Percentiles rank a stretch among this genome's conserved stretches.
Conservation (phyloP, 2,888 invertebrate genomes). For the Macaria liturata region DNA sequence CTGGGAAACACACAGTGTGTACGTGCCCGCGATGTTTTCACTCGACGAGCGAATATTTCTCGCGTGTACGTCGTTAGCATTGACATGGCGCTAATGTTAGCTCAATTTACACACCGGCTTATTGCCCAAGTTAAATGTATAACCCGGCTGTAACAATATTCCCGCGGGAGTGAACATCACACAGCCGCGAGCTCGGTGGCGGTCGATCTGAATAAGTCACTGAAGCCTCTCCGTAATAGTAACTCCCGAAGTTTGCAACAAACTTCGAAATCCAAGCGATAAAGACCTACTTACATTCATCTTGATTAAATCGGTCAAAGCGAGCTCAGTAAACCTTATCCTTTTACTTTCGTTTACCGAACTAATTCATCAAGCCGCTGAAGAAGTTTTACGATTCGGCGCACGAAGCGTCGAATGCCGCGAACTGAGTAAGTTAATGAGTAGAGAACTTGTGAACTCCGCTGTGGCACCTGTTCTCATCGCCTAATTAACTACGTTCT, state of each 20-base stretch:
- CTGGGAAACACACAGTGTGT: slow-evolving; percentile 11
- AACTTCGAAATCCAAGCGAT: slow-evolving; percentile 22
- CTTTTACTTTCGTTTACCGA: slow-evolving; percentile 31
- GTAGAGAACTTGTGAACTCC: slow-evolving; percentile 17
- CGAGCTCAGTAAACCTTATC: slow-evolving; percentile 26
- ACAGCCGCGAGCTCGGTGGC: slow-evolving; percentile 1
- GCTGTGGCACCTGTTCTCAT: slow-evolving; percentile 12
- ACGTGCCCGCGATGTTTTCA: slow-evolving; percentile 20
- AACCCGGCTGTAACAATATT: slow-evolving; percentile 29
- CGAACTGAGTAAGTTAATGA: slow-evolving; percentile 25
- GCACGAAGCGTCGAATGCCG: slow-evolving; percentile 26
- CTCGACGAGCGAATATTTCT: slow-evolving; percentile 23
- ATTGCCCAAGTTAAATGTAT: slow-evolving; percentile 29
- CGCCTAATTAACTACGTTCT: slow-evolving; percentile 19
- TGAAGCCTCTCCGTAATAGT: slow-evolving; percentile 10
- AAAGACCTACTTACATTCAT: slow-evolving; percentile 23
- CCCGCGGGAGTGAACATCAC: slow-evolving; percentile 14
- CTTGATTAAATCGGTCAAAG: slow-evolving; percentile 32
- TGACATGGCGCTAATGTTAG: slow-evolving; percentile 30
- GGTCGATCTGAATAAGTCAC: slow-evolving; percentile 12
- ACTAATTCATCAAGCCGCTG: slow-evolving; percentile 31
- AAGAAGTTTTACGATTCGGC: slow-evolving; percentile 29
- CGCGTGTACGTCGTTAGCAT: slow-evolving; percentile 29
- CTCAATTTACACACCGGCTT: slow-evolving; percentile 31
- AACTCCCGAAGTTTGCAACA: slow-evolving; percentile 16